phyloP scores from a whole-genome alignment of 53 echinoderm and acorn worm species.

The Echinometra lucunter region DNA sequence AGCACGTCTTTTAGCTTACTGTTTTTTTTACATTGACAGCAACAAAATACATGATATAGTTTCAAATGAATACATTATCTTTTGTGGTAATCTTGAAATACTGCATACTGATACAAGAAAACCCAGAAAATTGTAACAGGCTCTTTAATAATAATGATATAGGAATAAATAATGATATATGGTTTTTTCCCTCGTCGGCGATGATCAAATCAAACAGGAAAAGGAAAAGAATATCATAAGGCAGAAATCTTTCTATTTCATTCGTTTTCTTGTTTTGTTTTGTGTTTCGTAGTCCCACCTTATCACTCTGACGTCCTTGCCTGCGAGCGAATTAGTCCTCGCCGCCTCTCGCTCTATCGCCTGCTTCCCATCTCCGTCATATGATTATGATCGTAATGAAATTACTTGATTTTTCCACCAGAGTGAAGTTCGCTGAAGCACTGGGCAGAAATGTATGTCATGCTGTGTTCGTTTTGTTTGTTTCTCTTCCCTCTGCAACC shows the following conservation, averaged over 20 bases:
- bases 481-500: conserved; percentile 38
- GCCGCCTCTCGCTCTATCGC: conserved; percentile 36
- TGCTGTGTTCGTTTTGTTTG: conserved; percentile 66
- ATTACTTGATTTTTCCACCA: conserved; percentile 63
- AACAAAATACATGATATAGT: no score
- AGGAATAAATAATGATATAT: no score
- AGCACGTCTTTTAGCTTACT: no score
- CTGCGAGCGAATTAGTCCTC: neutral
- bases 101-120: no score
- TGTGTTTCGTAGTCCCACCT: conserved; percentile 8
- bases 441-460: conserved; percentile 50
- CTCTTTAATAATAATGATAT: no score
- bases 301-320: conserved; percentile 33
- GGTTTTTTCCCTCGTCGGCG: neutral
- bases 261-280: neutral
- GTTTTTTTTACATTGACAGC: no score
- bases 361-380: conserved; percentile 19
- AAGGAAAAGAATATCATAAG: neutral
- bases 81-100: no score
- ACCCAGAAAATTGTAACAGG: no score
- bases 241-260: neutral
- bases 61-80: no score
- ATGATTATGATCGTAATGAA: conserved; percentile 66
- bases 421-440: neutral
- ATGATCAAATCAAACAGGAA: neutral